Conservation (phyloP, 30 jellyfish, hydroid and myxozoan species). For the Haliclystus octoradiatus region DNA sequence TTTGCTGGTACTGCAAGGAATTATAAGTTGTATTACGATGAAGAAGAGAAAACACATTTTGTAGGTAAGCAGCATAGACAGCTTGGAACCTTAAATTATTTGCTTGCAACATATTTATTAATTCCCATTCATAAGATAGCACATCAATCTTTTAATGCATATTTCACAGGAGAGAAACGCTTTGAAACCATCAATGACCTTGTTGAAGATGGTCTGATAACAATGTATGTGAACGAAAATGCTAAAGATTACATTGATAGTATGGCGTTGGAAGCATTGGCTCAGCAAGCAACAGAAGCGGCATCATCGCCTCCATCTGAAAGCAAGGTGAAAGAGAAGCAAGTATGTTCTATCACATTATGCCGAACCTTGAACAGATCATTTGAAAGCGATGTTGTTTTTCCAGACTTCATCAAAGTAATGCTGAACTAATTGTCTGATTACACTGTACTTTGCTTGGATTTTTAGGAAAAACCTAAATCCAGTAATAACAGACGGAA, state of each 20-base stretch:
- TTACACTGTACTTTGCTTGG: too few species aligned
- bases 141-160: neutral
- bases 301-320: too few species aligned
- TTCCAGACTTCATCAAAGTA: too few species aligned
- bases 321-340: too few species aligned
- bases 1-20: conserved; percentile 54
- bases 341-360: too few species aligned
- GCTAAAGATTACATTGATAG: conserved; percentile 83
- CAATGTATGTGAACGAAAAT: conserved; percentile 49
- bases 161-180: conserved; percentile 48
- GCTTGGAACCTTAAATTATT: neutral
- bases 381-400: too few species aligned
- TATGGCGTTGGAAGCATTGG: conserved; percentile 50
- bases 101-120: neutral
- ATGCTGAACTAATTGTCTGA: too few species aligned
- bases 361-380: too few species aligned
- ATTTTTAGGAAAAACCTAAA: too few species aligned
- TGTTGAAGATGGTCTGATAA: conserved; percentile 84
- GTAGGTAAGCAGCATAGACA: conserved; percentile 43
- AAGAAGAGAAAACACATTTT: conserved; percentile 47
- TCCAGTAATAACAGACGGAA: too few species aligned
- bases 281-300: too few species aligned
- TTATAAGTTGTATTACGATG: conserved; percentile 61
- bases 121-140: neutral
- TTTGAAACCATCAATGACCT: conserved; percentile 70